Conservation (phyloP, 2,113 vertebrate genomes). For the Acrocephalus kingi region DNA sequence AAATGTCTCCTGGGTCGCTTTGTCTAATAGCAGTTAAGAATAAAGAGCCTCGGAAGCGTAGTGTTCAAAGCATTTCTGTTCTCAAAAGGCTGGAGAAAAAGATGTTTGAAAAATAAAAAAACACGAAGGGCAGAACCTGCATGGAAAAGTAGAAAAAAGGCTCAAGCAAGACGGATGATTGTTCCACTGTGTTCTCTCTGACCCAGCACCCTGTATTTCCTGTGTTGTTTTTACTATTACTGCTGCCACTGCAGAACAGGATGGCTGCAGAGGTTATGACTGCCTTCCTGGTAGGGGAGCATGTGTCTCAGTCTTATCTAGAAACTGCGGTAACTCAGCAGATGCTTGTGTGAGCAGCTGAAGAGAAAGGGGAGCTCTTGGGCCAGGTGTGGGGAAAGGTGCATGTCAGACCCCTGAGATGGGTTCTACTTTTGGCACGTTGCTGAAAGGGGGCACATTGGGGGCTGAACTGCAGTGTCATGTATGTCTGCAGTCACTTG, state of each 20-base stretch:
- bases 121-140: background rate
- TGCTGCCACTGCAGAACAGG: background rate
- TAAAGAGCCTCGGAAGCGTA: background rate
- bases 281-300: too few species aligned
- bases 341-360: background rate
- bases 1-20: background rate
- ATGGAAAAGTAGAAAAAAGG: background rate
- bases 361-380: background rate
- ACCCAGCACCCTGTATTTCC: background rate
- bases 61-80: background rate
- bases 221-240: fast-evolving
- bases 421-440: fast-evolving
- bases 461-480: background rate
- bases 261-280: background rate
- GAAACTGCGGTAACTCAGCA: background rate
- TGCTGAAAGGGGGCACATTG: background rate
- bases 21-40: background rate
- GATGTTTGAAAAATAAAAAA: background rate
- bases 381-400: background rate
- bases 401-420: fast-evolving
- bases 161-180: background rate
- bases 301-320: background rate
- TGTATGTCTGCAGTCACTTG: background rate
- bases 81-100: background rate
- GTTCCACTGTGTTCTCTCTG: background rate